Base-by-base conservation (phyloP, 2,113 vertebrate species). In the Tapirus terrestris region DNA sequence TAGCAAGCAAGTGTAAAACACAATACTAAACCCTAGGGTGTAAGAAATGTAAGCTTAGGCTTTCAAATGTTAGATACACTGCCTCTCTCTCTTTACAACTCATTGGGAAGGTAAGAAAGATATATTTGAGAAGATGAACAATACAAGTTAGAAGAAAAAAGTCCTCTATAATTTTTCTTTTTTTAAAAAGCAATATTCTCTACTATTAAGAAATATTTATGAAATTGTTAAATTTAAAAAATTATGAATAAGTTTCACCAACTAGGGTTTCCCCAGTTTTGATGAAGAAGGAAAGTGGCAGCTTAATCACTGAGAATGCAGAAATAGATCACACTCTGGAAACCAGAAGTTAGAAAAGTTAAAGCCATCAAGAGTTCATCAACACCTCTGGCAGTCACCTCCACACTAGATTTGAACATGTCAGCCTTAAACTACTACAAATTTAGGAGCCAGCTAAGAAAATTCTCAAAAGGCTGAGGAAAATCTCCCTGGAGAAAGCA, bases 401-500 rank as follows among this genome's bases (percentile, higher is more conserved):
- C 33, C 18, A 29, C 23, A 63, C 21, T 39, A 83, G 16, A 95
- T 31, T 45, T 72, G 53, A 93, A 73, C 17, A 90, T 33, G 73
- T 67, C 58, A 83, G 6, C 31, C 14, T 92, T 89, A 45, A 67
- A 94, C 79, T 73, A 60, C 33, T 36, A 95, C 63, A 68, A 61
- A 90, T 87, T 86, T 39, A 97, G 36, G 63, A 89, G 48, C 33
- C 65, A 97, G 51, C 43, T 86, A 63, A 75, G 36, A 89, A 87
- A 75, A 94, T 93, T 91, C 31, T 92, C 31, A 63, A 73, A 73
- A 39, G 27, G 29, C 17, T 70, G 6, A 77, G n/a, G 53, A 90
- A 3, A 91, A 12, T 96, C 60, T 86, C 79, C 51, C 58, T 33
- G 17, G 81, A 96, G 85, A 88, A 92, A 72, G 75, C 61, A 77